phyloP scores from a whole-genome alignment of 2,113 vertebrate species.

The Machaerirhynchus nigripectus region DNA sequence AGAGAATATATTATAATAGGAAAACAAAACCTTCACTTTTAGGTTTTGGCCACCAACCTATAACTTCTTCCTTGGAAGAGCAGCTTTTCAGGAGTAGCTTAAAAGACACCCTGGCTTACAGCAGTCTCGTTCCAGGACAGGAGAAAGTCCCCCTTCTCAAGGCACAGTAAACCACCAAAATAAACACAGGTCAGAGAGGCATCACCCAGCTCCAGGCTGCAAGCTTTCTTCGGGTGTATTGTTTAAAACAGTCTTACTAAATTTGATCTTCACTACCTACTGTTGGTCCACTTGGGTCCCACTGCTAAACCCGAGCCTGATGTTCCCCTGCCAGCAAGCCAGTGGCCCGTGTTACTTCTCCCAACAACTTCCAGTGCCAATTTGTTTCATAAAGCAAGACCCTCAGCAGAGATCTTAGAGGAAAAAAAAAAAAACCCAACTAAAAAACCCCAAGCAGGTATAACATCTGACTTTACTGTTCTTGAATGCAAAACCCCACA shows the following conservation, averaged over 20 bases:
- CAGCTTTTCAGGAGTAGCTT: background rate
- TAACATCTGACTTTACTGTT: background rate
- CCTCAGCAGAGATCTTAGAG: background rate
- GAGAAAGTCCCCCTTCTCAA: background rate
- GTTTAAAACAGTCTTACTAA: background rate
- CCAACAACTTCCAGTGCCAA: background rate
- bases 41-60: background rate
- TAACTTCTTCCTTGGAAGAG: background rate
- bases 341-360: background rate
- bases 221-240: background rate
- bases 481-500: background rate
- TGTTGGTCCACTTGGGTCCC: background rate
- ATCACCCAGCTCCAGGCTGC: background rate
- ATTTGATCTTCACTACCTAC: background rate
- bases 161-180: background rate
- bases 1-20: background rate
- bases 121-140: background rate
- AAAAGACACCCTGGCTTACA: background rate
- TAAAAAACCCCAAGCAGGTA: background rate
- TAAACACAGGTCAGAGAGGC: background rate
- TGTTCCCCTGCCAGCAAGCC: background rate
- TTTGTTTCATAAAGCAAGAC: background rate
- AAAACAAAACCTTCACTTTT: background rate
- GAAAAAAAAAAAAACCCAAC: accelerated
- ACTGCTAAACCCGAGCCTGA: background rate